Conservation (phyloP, 2,113 vertebrate species). For the Sinocyclocheilus maitianheensis region DNA sequence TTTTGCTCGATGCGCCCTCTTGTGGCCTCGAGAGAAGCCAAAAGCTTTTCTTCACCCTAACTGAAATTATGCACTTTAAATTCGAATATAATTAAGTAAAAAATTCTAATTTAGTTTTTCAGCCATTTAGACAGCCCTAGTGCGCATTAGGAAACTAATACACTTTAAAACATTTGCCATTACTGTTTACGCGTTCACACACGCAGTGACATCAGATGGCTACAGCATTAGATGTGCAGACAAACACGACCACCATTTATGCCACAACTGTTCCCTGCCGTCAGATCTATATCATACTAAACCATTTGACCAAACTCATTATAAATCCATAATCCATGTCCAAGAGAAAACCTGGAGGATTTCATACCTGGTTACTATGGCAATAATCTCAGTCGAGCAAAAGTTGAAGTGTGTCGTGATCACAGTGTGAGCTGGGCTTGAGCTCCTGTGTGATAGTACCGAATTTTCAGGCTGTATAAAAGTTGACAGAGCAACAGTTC, state of each 20-base stretch:
- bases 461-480: neutral
- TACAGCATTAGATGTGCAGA: neutral
- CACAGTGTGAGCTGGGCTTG: neutral
- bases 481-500: constrained; percentile 18
- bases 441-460: neutral
- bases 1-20: too few relatives aligned
- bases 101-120: too few relatives aligned
- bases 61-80: too few relatives aligned
- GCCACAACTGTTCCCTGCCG: neutral
- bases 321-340: constrained; percentile 27
- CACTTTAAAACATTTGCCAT: constrained; percentile 27
- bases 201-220: neutral
- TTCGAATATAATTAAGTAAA: too few relatives aligned
- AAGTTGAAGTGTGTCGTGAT: constrained; percentile 15
- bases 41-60: too few relatives aligned
- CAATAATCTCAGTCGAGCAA: constrained; percentile 36
- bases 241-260: neutral
- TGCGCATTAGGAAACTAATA: neutral
- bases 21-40: too few relatives aligned
- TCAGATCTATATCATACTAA: neutral
- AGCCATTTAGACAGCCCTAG: too few relatives aligned
- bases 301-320: constrained; percentile 14
- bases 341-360: neutral
- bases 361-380: constrained; percentile 45
- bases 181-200: neutral